Evolutionary conservation across 2,113 vertebrate genomes (phyloP).

Genomic region (Phrynosoma platyrhinos): DNA sequence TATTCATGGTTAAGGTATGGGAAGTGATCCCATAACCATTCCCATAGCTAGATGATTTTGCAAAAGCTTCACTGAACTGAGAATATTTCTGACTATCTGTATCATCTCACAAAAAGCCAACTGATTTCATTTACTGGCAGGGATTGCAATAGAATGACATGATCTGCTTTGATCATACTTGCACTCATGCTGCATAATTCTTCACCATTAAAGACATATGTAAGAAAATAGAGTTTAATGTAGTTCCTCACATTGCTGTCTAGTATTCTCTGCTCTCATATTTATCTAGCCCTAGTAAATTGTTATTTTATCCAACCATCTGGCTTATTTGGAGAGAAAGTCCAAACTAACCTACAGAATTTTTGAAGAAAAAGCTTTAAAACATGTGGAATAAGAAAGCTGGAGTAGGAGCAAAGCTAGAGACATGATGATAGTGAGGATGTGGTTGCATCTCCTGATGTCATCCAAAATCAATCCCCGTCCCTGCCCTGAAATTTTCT

Average conservation of each 20-base stretch:
- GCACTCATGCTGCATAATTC: not conserved
- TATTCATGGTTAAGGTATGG: conserved; percentile 30
- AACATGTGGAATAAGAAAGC: too few species aligned
- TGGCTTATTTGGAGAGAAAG: not conserved
- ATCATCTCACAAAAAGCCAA: not conserved
- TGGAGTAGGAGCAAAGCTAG: too few species aligned
- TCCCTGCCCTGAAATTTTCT: too few species aligned
- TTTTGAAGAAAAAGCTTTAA: not conserved
- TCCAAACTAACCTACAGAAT: not conserved
- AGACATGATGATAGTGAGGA: too few species aligned
- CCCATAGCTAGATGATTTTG: conserved; percentile 26
- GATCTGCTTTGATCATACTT: conserved; percentile 5
- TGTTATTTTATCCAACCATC: not conserved
- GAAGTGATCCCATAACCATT: conserved; percentile 9
- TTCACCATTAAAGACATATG: not conserved
- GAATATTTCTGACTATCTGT: conserved; percentile 9
- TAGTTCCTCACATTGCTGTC: not conserved
- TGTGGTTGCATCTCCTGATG: too few species aligned
- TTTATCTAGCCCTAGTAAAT: not conserved
- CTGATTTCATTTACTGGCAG: conserved; percentile 4
- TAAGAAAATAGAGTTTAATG: not conserved
- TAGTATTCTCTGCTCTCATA: not conserved
- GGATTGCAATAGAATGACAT: not conserved
- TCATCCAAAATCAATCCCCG: too few species aligned
- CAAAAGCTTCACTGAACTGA: conserved; percentile 22